phyloP scores from a whole-genome alignment of 2,113 vertebrate species.

The Dendrocopos noguchii region DNA sequence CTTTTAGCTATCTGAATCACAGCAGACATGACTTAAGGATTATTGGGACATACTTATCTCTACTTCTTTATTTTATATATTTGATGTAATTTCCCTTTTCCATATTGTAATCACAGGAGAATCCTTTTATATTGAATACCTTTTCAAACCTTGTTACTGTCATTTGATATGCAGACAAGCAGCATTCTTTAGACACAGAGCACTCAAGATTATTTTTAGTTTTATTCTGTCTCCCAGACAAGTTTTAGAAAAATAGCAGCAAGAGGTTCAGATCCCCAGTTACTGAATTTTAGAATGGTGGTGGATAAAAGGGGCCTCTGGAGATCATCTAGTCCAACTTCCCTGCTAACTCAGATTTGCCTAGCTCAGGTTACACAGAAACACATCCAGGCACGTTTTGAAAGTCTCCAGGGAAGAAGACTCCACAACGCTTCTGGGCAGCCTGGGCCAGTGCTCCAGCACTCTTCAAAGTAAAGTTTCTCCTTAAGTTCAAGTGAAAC shows the following conservation, averaged over 20 bases:
- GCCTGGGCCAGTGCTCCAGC: too few relatives aligned
- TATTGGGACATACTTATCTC: background rate
- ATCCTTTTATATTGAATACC: background rate
- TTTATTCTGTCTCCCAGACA: background rate
- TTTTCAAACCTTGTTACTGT: background rate
- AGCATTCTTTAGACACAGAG: background rate
- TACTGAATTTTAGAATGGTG: too few relatives aligned
- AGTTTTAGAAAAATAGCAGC: background rate
- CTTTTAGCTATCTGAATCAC: background rate
- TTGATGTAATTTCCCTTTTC: background rate
- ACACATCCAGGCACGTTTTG: too few relatives aligned
- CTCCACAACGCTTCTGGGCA: too few relatives aligned
- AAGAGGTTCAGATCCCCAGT: background rate
- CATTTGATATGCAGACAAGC: background rate
- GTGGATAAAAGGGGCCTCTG: too few relatives aligned
- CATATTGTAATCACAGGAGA: background rate
- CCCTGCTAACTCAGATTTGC: too few relatives aligned
- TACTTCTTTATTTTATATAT: background rate
- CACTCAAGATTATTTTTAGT: background rate
- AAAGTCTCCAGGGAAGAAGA: too few relatives aligned
- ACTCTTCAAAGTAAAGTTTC: too few relatives aligned
- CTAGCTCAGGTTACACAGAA: too few relatives aligned
- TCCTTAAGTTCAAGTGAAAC: too few relatives aligned
- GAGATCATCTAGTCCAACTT: too few relatives aligned
- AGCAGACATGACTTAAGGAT: background rate